Conservation (phyloP, 2,797 vertebrate genomes). For the Phoeniculus purpureus region DNA sequence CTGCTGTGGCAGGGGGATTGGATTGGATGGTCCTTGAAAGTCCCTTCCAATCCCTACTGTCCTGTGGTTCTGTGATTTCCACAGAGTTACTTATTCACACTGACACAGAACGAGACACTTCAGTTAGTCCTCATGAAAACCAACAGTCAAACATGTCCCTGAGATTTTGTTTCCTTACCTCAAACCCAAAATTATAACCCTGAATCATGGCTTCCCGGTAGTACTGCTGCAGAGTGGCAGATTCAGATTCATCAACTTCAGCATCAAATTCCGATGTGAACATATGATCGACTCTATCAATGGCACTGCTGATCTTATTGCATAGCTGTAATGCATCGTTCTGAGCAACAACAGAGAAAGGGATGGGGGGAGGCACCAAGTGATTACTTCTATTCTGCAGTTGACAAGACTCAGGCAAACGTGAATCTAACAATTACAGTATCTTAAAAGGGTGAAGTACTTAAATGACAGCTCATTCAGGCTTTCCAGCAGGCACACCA, state of each 20-base stretch:
- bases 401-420: background rate
- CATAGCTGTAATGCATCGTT: constrained; percentile 93
- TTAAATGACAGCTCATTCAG: background rate
- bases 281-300: constrained; percentile 94
- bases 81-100: background rate
- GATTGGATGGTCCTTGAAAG: no score
- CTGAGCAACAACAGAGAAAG: constrained; percentile 73
- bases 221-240: constrained; percentile 93
- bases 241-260: constrained; percentile 94
- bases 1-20: no score
- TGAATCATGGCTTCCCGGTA: constrained; percentile 98
- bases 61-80: background rate
- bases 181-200: constrained; percentile 98
- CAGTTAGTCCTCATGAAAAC: background rate
- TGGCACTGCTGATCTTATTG: constrained; percentile 92
- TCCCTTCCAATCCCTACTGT: no score
- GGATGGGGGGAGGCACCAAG: background rate
- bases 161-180: constrained; percentile 80
- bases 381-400: background rate
- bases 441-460: background rate
- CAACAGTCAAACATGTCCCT: background rate
- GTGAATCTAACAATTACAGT: background rate
- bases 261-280: constrained; percentile 93
- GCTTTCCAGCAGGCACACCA: background rate
- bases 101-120: background rate